Percentiles rank a stretch among this genome's conserved stretches.
These are phyloP conservation scores for Hydrolagus affinis DNA, from an alignment of 2,113 vertebrate genomes.

Conservation along the genomic window DNA sequence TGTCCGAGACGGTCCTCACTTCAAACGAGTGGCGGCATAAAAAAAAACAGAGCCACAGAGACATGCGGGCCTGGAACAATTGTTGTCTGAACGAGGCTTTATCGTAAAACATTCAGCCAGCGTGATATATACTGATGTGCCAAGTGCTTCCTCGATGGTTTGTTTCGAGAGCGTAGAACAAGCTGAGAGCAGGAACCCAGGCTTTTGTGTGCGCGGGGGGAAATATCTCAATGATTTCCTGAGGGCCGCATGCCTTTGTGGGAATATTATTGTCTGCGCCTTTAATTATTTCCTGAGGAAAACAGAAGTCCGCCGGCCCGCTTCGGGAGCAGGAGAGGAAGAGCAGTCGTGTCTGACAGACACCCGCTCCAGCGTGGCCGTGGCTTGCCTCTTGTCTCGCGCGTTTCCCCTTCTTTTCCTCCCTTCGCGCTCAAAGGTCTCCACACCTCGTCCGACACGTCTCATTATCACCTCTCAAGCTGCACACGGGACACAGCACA, in stretches of 20 bases:
- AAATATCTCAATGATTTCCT: conserved; percentile 48
- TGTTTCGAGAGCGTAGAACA: conserved; percentile 53
- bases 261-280: conserved; percentile 41
- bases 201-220: conserved; percentile 37
- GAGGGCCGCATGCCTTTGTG: conserved; percentile 43
- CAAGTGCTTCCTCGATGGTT: conserved; percentile 48
- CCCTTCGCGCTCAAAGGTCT: neutral
- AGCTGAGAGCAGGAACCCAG: conserved; percentile 38
- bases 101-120: conserved; percentile 48
- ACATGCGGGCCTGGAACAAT: conserved; percentile 44
- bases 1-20: neutral
- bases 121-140: conserved; percentile 48
- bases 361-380: conserved; percentile 44
- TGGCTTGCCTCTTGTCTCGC: conserved; percentile 52
- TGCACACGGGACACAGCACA: too few relatives aligned
- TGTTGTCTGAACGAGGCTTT: conserved; percentile 40
- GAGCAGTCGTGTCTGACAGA: conserved; percentile 49
- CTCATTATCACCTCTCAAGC: too few relatives aligned
- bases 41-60: conserved; percentile 36
- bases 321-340: conserved; percentile 54
- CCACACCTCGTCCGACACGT: neutral
- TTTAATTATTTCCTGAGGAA: conserved; percentile 71
- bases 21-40: conserved; percentile 31
- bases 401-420: conserved; percentile 45
- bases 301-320: conserved; percentile 50